Percentiles rank a stretch among this genome's conserved stretches.
These are phyloP conservation scores for Sander lucioperca DNA, from an alignment of 2,113 vertebrate species.

Conservation along the genomic window DNA sequence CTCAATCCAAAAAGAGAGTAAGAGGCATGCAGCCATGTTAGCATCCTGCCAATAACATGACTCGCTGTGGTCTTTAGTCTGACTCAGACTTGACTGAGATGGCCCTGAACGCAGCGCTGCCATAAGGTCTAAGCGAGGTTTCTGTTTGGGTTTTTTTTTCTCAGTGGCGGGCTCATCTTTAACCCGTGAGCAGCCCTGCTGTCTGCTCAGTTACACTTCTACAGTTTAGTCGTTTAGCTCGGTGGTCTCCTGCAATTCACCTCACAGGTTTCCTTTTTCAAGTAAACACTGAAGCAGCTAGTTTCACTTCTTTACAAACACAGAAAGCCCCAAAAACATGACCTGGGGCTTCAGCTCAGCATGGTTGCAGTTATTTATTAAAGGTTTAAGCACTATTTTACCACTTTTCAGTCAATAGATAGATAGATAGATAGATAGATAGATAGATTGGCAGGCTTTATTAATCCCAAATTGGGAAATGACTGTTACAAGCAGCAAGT, in stretches of 20 bases:
- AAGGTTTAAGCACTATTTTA: background rate
- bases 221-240: conserved; percentile 40
- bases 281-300: background rate
- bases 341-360: background rate
- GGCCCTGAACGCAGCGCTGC: conserved; percentile 22
- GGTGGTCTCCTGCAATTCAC: conserved; percentile 24
- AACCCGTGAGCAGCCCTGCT: conserved; percentile 10
- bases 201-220: conserved; percentile 23
- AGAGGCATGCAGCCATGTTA: conserved; percentile 45
- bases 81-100: conserved; percentile 61
- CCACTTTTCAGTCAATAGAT: background rate
- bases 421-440: no score
- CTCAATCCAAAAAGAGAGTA: conserved; percentile 25
- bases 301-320: conserved; percentile 7
- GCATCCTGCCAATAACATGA: conserved; percentile 52
- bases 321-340: conserved; percentile 7
- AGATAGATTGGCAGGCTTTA: no score
- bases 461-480: no score
- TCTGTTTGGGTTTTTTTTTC: no score
- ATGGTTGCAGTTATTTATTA: background rate
- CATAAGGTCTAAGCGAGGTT: conserved; percentile 5
- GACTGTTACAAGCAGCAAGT: no score
- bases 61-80: conserved; percentile 45
- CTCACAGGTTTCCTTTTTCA: conserved; percentile 13
- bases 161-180: conserved; percentile 13